These are phyloP conservation scores for Mustelus asterias DNA, from an alignment of 2,113 vertebrate genomes.

Conservation along the genomic window DNA sequence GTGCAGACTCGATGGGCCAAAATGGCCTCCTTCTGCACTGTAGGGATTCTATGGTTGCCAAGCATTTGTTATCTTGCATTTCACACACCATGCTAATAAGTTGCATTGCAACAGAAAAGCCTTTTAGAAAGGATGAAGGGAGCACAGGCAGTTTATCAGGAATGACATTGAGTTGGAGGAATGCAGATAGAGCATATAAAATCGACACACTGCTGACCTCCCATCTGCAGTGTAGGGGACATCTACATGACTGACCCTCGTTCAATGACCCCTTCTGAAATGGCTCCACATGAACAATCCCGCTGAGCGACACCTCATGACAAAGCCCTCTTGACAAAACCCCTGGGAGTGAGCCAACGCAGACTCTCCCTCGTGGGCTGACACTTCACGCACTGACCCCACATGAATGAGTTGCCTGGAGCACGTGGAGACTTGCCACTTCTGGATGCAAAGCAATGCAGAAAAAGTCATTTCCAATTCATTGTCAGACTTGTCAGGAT, in stretches of 20 bases:
- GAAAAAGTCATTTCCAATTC: background rate
- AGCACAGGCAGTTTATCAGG: background rate
- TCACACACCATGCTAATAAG: background rate
- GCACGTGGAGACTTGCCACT: background rate
- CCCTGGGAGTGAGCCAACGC: background rate
- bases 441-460: background rate
- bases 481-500: background rate
- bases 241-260: background rate
- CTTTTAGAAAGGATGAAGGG: background rate
- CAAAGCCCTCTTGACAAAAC: slow-evolving; percentile 3
- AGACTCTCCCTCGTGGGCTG: too few relatives aligned
- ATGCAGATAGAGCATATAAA: background rate
- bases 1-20: too few relatives aligned
- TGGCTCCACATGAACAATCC: background rate
- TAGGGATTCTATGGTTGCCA: background rate
- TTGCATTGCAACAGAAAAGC: background rate
- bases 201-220: background rate
- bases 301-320: background rate
- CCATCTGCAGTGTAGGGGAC: background rate
- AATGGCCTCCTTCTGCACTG: too few relatives aligned
- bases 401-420: background rate
- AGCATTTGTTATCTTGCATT: background rate
- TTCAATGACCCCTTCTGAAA: background rate
- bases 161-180: background rate
- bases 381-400: background rate